A percentile compares a stretch with the other conserved stretches of the same genome.
Conservation (phyloP, 2,113 vertebrate species). For the Oceanodroma tethys region DNA sequence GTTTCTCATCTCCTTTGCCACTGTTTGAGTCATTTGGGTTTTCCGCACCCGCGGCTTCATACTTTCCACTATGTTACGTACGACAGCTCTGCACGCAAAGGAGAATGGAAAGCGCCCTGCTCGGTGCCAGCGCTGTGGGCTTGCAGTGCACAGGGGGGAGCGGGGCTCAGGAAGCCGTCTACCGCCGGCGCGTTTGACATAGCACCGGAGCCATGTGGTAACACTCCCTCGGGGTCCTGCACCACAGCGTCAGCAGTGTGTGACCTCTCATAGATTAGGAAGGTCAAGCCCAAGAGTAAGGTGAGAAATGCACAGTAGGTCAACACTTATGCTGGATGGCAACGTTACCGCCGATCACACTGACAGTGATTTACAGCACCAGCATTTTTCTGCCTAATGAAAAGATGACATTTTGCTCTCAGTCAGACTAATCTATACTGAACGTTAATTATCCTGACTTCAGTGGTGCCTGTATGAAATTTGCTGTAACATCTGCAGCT, state of each 20-base stretch:
- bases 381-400: background rate
- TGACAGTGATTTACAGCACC: background rate
- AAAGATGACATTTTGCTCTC: background rate
- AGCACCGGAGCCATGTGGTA: background rate
- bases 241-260: background rate
- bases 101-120: background rate
- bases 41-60: background rate
- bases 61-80: background rate
- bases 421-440: background rate
- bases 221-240: background rate
- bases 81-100: background rate
- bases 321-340: background rate
- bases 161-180: background rate
- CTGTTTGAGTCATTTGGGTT: background rate
- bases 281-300: background rate
- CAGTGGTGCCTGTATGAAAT: background rate
- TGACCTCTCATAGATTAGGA: background rate
- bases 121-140: background rate
- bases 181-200: rapidly evolving
- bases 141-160: background rate
- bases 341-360: rapidly evolving
- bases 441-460: background rate
- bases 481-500: background rate
- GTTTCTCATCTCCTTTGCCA: background rate
- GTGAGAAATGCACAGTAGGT: background rate